These are phyloP conservation scores for Eumaeus atala DNA, from an alignment of 1,140 invertebrate species.

Conservation along the genomic window DNA sequence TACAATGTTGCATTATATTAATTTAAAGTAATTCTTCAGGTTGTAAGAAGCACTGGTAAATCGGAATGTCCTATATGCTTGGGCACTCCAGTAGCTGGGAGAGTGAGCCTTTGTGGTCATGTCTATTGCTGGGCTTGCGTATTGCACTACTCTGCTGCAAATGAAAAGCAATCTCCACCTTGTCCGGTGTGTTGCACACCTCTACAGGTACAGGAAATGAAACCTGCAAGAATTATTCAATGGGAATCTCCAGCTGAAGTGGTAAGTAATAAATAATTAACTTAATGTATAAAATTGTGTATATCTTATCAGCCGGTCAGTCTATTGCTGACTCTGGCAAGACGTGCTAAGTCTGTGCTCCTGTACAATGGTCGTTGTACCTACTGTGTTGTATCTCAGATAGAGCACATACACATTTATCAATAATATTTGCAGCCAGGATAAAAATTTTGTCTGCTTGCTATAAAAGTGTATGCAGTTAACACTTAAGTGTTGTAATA, in stretches of 20 bases:
- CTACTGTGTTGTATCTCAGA: no score
- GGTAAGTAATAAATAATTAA: conserved; percentile 25
- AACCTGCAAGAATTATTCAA: conserved; percentile 65
- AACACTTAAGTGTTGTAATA: neutral
- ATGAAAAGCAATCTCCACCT: conserved; percentile 80
- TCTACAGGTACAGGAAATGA: conserved; percentile 85
- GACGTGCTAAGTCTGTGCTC: no score
- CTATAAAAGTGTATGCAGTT: no score
- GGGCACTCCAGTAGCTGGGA: conserved; percentile 85
- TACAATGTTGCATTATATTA: no score
- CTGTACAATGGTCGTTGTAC: no score
- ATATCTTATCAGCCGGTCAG: neutral
- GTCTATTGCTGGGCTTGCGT: conserved; percentile 97
- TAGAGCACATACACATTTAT: no score
- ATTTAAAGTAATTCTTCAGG: conserved; percentile 34
- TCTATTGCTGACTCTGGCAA: no score
- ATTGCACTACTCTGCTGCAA: conserved; percentile 91
- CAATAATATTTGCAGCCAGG: no score
- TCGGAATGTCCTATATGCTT: conserved; percentile 94
- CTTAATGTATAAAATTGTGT: neutral
- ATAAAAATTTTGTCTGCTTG: no score
- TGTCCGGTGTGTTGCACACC: conserved; percentile 93
- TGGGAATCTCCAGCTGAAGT: conserved; percentile 54
- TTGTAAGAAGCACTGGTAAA: conserved; percentile 74
- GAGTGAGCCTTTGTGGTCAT: conserved; percentile 96